A percentile compares a stretch with the other conserved stretches of the same genome.
These are phyloP conservation scores for Sylvilagus floridanus DNA, from an alignment of 2,797 vertebrate genomes.

Conservation along the genomic window DNA sequence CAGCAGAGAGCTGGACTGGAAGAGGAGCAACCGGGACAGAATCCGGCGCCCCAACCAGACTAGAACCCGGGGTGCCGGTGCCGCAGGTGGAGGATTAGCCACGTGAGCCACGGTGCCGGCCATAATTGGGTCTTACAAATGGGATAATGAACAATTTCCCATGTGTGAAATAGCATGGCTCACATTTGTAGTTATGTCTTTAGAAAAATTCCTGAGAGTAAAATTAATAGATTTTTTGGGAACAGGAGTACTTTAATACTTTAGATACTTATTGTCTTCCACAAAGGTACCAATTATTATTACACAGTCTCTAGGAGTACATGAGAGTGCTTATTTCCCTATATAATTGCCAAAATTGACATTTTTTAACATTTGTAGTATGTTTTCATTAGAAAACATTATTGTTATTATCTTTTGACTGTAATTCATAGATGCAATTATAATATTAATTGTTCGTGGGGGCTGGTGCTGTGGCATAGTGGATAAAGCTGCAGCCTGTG, in stretches of 20 bases:
- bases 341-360: neutral
- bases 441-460: too few relatives aligned
- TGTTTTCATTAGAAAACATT: too few relatives aligned
- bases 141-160: neutral
- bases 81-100: too few relatives aligned
- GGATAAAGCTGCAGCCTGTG: too few relatives aligned
- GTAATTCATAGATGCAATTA: too few relatives aligned
- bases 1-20: too few relatives aligned
- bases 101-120: too few relatives aligned
- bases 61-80: too few relatives aligned
- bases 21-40: too few relatives aligned
- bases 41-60: too few relatives aligned
- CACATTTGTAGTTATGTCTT: neutral
- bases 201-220: neutral
- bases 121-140: neutral
- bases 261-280: neutral
- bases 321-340: neutral
- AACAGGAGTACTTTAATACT: neutral
- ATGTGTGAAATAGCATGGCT: neutral
- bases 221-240: neutral
- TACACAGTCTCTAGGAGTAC: neutral
- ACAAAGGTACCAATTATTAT: neutral
- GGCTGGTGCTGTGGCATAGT: too few relatives aligned
- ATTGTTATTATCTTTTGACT: too few relatives aligned
- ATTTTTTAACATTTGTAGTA: neutral